These are phyloP conservation scores for Cynodonichthys magdalenae DNA, from an alignment of 2,797 vertebrate species.

Conservation along the genomic window DNA sequence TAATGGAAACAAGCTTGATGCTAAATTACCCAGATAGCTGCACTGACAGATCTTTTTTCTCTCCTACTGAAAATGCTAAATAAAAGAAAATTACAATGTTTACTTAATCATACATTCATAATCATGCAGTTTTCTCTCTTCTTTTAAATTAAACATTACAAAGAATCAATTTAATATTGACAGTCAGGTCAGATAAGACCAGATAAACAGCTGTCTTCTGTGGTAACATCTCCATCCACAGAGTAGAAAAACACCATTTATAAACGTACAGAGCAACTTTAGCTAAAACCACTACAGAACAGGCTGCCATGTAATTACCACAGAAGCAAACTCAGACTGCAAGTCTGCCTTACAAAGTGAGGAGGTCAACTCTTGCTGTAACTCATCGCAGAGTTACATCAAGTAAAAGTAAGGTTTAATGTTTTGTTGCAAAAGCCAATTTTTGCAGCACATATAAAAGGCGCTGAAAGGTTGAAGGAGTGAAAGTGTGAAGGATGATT, in stretches of 20 bases:
- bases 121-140: not conserved
- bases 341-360: not conserved
- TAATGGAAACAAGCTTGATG: not conserved
- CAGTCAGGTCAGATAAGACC: not conserved
- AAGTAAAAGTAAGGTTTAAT: not conserved
- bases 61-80: not conserved
- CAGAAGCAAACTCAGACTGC: not conserved
- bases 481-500: conserved; percentile 36
- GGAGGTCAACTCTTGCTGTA: not conserved
- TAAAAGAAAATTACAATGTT: not conserved
- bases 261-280: not conserved
- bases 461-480: conserved; percentile 36
- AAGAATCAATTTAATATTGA: not conserved
- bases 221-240: not conserved
- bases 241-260: not conserved
- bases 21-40: not conserved
- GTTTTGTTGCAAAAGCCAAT: not conserved
- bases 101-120: not conserved
- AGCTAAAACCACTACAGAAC: not conserved
- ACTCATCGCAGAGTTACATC: not conserved
- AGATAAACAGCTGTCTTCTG: not conserved
- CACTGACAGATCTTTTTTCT: not conserved
- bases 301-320: not conserved
- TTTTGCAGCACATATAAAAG: conserved; percentile 1
- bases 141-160: not conserved